Evolutionary conservation across 2,797 vertebrate species (phyloP).

Genomic region (Sylvia borin): DNA sequence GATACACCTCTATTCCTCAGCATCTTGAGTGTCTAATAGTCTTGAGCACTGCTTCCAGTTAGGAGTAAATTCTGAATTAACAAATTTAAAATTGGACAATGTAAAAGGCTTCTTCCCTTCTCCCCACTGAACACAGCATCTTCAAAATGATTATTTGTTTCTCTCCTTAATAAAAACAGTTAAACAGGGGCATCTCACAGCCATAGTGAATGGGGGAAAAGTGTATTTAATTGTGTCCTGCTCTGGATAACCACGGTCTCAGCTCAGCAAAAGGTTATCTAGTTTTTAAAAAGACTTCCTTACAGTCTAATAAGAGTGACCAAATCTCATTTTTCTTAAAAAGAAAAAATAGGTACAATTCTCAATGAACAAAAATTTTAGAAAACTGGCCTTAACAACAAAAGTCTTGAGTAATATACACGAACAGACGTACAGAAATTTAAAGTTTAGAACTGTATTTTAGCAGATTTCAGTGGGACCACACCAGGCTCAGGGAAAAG

Average conservation of each 20-base stretch:
- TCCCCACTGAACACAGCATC: background rate
- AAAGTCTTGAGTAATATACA: background rate
- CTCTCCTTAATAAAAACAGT: background rate
- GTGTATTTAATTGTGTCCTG: background rate
- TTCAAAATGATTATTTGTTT: background rate
- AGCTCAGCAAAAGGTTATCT: background rate
- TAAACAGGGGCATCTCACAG: background rate
- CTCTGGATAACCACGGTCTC: background rate
- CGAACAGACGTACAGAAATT: background rate
- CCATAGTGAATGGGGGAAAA: background rate
- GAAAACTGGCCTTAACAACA: background rate
- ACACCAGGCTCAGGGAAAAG: background rate
- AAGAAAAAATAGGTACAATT: background rate
- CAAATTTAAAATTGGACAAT: background rate
- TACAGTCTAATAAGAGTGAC: background rate
- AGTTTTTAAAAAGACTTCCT: background rate
- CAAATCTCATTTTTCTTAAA: background rate
- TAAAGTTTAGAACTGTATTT: background rate
- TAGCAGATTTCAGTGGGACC: background rate
- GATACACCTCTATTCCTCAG: background rate
- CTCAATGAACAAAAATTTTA: background rate
- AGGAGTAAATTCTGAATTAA: background rate
- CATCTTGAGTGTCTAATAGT: background rate
- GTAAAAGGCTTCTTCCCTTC: background rate
- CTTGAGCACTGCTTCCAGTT: background rate